Percentiles rank a stretch among this genome's conserved stretches.
Conservation (phyloP, 2,113 vertebrate species). For the Myrmophylax atrothorax region DNA sequence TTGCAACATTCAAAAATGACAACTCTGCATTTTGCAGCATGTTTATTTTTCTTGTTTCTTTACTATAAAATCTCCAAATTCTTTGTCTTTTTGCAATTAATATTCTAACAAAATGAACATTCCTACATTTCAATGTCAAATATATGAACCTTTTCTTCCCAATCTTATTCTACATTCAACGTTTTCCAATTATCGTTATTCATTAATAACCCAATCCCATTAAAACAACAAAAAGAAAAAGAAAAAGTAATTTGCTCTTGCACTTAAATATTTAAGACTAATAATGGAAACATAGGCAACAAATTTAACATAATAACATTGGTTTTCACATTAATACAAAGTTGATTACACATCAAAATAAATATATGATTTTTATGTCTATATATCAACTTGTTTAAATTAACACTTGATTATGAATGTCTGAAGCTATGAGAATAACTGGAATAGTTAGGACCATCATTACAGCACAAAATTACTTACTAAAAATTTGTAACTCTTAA, state of each 20-base stretch:
- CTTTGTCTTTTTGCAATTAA: neutral
- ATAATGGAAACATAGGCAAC: neutral
- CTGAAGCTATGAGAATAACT: neutral
- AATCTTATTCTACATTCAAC: neutral
- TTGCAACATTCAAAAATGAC: neutral
- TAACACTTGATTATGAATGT: neutral
- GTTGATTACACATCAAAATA: neutral
- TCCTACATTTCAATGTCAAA: neutral
- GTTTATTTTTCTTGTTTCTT: neutral
- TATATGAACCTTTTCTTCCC: neutral
- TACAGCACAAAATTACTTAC: neutral
- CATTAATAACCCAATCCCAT: neutral
- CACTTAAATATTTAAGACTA: neutral
- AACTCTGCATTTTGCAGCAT: neutral
- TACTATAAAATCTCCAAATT: neutral
- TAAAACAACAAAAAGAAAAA: neutral
- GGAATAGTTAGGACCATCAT: neutral
- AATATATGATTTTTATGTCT: neutral
- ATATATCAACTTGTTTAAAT: neutral
- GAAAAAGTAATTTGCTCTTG: neutral
- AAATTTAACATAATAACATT: neutral
- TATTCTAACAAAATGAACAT: neutral
- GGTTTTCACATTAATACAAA: neutral
- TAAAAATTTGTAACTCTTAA: neutral
- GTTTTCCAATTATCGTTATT: neutral